phyloP scores from a whole-genome alignment of 2,113 vertebrate genomes.

The human (Homo sapiens) region GRCh38 chr2:140120501-140121000 shows the following conservation, averaged over 20 bases:
- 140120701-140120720: not conserved
- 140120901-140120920: not conserved
- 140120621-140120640: not conserved
- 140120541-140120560: not conserved
- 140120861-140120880: not conserved
- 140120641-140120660: not conserved
- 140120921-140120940: not conserved
- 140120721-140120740: not conserved
- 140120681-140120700: not conserved
- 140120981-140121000: not conserved
- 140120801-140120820: not conserved
- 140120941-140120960: not conserved
- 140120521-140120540: not conserved
- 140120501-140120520: not conserved
- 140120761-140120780: not conserved
- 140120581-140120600: not conserved
- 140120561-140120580: not conserved
- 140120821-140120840: not conserved
- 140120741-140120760: not conserved
- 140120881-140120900: not conserved
- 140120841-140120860: not conserved
- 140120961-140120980: not conserved
- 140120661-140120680: not conserved
- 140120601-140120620: not conserved
- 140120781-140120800: not conserved